These are phyloP conservation scores for Eupeodes luniger DNA, from an alignment of 2,888 invertebrate genomes.

Conservation along the genomic window DNA sequence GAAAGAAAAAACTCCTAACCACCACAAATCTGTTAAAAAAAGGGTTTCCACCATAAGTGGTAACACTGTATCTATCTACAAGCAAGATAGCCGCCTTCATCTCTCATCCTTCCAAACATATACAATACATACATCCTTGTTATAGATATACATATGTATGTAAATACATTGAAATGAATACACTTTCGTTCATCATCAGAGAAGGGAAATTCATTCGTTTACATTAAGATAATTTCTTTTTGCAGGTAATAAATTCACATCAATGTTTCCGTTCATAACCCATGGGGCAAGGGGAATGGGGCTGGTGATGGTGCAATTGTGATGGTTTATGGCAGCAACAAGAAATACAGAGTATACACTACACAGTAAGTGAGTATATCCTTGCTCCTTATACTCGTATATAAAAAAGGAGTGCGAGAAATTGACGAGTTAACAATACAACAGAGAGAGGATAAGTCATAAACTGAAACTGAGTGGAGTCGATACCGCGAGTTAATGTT, in stretches of 20 bases:
- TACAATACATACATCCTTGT: neutral
- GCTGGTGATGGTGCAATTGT: conserved; percentile 14
- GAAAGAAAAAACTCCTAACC: neutral
- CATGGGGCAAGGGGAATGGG: conserved; percentile 10
- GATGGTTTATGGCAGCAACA: conserved; percentile 52
- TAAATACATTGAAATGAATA: conserved; percentile 34
- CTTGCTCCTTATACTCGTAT: conserved; percentile 8
- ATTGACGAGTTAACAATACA: conserved; percentile 73
- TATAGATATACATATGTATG: no score
- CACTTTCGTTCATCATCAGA: conserved; percentile 66
- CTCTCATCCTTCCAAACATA: neutral
- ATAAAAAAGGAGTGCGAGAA: conserved; percentile 33
- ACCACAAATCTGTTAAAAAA: neutral
- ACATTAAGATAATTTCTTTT: conserved; percentile 75
- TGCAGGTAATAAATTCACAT: conserved; percentile 76
- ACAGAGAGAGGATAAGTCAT: conserved; percentile 64
- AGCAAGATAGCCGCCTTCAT: neutral
- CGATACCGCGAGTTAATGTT: conserved; percentile 70
- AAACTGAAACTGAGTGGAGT: conserved; percentile 63
- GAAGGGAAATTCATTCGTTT: conserved; percentile 73
- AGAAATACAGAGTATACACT: neutral
- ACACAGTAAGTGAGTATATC: conserved; percentile 1
- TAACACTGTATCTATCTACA: neutral
- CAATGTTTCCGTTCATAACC: conserved; percentile 72
- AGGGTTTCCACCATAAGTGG: neutral